A percentile compares a stretch with the other conserved stretches of the same genome.
Conservation (phyloP, 2,888 invertebrate species). For the Amiota communis region DNA sequence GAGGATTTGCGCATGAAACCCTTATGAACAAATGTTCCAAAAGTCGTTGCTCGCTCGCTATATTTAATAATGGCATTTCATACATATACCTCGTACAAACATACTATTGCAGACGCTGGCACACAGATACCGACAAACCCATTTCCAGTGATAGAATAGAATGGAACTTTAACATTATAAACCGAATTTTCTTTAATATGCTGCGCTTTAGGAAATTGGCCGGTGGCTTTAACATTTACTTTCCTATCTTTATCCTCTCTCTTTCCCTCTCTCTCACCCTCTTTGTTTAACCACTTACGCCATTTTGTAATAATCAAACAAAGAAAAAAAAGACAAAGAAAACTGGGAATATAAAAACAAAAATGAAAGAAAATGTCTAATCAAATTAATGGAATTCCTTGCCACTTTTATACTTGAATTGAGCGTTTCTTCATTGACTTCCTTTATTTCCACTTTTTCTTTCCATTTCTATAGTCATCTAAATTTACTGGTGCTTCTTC, state of each 20-base stretch:
- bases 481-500: neutral
- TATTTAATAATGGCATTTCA: constrained; percentile 61
- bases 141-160: too few relatives aligned
- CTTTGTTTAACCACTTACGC: neutral
- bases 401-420: constrained; percentile 41
- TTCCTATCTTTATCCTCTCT: constrained; percentile 25
- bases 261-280: neutral
- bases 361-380: constrained; percentile 49
- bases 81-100: too few relatives aligned
- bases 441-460: neutral
- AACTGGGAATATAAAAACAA: neutral
- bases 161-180: constrained; percentile 3
- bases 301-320: neutral
- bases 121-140: neutral
- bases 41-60: constrained; percentile 14
- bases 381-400: constrained; percentile 63
- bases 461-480: neutral
- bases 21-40: constrained; percentile 49
- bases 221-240: neutral
- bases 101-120: too few relatives aligned
- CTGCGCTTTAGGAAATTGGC: constrained; percentile 28
- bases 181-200: constrained; percentile 32
- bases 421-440: neutral
- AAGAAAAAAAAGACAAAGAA: neutral
- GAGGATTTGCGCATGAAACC: constrained; percentile 64